Conservation (phyloP, 2,888 invertebrate species). For the Nasonia oneida region DNA sequence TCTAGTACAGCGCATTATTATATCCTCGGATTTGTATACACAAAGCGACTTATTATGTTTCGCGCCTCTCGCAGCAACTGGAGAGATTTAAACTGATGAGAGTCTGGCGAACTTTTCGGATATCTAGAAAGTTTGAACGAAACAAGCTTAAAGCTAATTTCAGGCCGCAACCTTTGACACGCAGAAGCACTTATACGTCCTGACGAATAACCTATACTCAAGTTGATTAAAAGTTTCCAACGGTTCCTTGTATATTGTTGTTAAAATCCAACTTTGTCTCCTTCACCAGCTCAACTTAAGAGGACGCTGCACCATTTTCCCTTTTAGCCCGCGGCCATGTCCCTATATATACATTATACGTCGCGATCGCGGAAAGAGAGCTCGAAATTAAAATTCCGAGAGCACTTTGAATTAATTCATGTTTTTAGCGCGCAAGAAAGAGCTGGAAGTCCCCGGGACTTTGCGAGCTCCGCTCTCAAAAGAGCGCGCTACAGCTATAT, state of each 20-base stretch:
- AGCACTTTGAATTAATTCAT: neutral
- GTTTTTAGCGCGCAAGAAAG: neutral
- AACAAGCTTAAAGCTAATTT: neutral
- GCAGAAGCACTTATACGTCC: neutral
- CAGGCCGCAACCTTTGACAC: neutral
- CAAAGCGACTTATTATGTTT: neutral
- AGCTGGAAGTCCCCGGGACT: neutral
- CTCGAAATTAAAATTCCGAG: neutral
- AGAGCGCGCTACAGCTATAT: neutral
- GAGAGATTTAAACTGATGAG: neutral
- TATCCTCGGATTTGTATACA: neutral
- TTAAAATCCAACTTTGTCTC: neutral
- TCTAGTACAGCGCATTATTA: neutral
- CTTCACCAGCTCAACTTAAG: too few species aligned
- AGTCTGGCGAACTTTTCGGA: neutral
- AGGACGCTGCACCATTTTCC: too few species aligned
- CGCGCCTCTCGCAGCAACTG: neutral
- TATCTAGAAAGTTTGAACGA: neutral
- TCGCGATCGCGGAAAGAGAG: neutral
- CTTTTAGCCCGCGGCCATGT: too few species aligned
- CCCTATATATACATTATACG: too few species aligned
- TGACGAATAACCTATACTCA: neutral
- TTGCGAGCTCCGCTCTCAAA: too few species aligned
- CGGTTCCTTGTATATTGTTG: neutral
- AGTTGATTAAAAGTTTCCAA: neutral